Evolutionary conservation across 2,113 vertebrate species (phyloP).

Genomic region (Syngnathoides biaculeatus): DNA sequence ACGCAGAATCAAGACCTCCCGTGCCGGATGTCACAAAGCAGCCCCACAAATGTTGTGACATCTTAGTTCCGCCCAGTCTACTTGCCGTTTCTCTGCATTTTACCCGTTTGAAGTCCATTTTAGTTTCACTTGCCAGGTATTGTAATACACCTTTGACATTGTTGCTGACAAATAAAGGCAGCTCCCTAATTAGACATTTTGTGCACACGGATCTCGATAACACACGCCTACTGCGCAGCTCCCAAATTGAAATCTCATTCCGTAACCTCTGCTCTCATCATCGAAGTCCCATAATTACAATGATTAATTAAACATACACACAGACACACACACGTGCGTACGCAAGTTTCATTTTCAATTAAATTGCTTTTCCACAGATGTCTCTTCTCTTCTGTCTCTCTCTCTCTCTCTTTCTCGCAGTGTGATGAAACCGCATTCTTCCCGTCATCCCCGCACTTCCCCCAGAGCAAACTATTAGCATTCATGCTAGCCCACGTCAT

Average conservation of each 20-base stretch:
- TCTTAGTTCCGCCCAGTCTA: background rate
- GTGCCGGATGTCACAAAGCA: too few species aligned
- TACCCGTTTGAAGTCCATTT: background rate
- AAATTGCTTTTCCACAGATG: background rate
- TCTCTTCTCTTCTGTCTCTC: background rate
- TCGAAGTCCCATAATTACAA: constrained; percentile 14
- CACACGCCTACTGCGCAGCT: background rate
- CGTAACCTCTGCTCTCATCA: constrained; percentile 1
- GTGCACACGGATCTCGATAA: background rate
- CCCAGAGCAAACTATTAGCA: background rate
- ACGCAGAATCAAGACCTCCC: too few species aligned
- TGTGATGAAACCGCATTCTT: background rate
- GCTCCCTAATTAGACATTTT: background rate
- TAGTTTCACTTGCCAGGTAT: background rate
- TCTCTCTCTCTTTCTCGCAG: background rate
- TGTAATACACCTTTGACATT: background rate
- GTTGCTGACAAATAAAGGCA: background rate
- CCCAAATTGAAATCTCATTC: constrained; percentile 28
- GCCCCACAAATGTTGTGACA: background rate
- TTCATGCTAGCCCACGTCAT: background rate
- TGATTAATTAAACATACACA: constrained; percentile 21
- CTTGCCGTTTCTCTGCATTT: background rate
- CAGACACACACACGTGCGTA: background rate
- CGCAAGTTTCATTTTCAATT: constrained; percentile 2
- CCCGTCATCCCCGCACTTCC: background rate